Evolutionary conservation across 53 echinoderm and acorn worm genomes (phyloP).

Genomic region (Patiria pectinifera): DNA sequence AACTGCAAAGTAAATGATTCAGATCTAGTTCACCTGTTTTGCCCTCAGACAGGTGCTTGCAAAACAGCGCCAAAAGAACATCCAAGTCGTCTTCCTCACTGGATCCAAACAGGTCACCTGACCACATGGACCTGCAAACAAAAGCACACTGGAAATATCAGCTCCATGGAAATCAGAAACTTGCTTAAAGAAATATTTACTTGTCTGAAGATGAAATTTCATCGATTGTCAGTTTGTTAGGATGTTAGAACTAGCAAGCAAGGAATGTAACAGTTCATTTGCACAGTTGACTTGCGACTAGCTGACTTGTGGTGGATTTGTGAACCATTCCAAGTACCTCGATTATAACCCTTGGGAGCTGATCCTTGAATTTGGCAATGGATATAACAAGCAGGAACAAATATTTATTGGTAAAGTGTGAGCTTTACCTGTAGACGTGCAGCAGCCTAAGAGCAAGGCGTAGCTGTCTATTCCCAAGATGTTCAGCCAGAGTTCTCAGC

Average conservation of each 20-base stretch:
- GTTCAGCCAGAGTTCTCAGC: constrained; percentile 70
- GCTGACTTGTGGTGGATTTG: no score
- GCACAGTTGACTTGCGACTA: no score
- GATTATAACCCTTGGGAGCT: no score
- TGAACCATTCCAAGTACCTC: no score
- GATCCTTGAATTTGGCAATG: no score
- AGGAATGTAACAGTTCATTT: no score
- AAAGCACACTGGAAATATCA: background rate
- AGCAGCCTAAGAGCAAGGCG: constrained; percentile 80
- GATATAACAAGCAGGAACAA: no score
- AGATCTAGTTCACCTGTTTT: constrained; percentile 78
- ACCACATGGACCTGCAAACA: constrained; percentile 87
- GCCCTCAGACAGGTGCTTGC: constrained; percentile 88
- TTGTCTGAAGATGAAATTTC: background rate
- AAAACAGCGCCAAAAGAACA: constrained; percentile 83
- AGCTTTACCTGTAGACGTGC: constrained; percentile 88
- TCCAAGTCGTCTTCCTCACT: constrained; percentile 97
- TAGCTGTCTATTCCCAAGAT: constrained; percentile 80
- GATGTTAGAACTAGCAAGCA: no score
- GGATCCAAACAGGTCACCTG: constrained; percentile 95
- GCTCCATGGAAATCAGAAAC: background rate
- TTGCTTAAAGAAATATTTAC: background rate
- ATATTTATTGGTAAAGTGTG: background rate
- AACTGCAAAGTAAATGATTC: no score
- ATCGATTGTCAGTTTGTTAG: no score